Evolutionary conservation across 2,888 invertebrate species (phyloP).

Genomic region (Rhabditoides inermis): DNA sequence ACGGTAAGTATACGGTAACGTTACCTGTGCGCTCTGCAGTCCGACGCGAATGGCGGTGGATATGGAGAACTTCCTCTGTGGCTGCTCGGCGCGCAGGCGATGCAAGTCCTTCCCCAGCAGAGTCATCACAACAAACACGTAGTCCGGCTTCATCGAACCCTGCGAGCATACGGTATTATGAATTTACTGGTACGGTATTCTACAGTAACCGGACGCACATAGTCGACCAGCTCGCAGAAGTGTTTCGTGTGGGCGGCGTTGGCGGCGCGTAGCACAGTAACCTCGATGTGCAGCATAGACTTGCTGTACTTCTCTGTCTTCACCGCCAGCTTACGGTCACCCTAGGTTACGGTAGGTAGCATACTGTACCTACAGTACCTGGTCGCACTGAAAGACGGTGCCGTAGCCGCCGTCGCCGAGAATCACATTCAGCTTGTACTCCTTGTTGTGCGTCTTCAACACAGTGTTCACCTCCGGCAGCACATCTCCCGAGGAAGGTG

Average conservation of each 20-base stretch:
- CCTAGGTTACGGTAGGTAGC: too few species aligned
- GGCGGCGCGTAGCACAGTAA: slow-evolving; percentile 15
- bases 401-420: slow-evolving; percentile 42
- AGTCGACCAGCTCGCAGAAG: slow-evolving; percentile 13
- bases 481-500: too few species aligned
- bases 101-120: slow-evolving; percentile 31
- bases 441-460: slow-evolving; percentile 5
- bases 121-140: slow-evolving; percentile 34
- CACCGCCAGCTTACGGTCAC: slow-evolving; percentile 12
- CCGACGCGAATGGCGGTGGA: slow-evolving; percentile 31
- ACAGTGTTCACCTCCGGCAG: slow-evolving; percentile 7
- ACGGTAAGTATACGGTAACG: neutral
- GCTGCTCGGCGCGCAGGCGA: slow-evolving; percentile 17
- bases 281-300: slow-evolving; percentile 17
- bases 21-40: slow-evolving; percentile 23
- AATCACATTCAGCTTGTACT: slow-evolving; percentile 19
- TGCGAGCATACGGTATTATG: too few species aligned
- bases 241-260: slow-evolving; percentile 6
- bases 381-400: slow-evolving; percentile 21
- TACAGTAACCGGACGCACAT: too few species aligned
- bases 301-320: slow-evolving; percentile 20
- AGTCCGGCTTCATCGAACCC: slow-evolving; percentile 16
- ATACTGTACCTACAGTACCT: too few species aligned
- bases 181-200: too few species aligned
- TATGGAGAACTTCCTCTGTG: slow-evolving; percentile 22